These are phyloP conservation scores for Herpailurus yagouaroundi DNA, from an alignment of 2,113 vertebrate genomes.

Conservation along the genomic window DNA sequence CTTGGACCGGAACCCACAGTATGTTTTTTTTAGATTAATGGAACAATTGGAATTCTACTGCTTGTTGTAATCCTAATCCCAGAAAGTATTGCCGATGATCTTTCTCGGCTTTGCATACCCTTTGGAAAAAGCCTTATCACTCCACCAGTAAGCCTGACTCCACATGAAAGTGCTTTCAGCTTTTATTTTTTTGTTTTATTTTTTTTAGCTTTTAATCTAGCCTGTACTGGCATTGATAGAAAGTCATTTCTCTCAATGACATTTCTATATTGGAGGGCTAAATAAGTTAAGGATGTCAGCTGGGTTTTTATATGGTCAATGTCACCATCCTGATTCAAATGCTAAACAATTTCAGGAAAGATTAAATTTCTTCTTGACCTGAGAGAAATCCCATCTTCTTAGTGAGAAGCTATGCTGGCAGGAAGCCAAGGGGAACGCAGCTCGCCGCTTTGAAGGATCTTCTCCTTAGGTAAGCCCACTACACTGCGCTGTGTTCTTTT, in stretches of 20 bases:
- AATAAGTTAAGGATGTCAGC: conserved; percentile 23
- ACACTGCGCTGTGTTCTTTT: not conserved
- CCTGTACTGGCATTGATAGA: not conserved
- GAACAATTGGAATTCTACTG: not conserved
- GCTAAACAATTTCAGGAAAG: conserved; percentile 16
- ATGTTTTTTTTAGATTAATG: not conserved
- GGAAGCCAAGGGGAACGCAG: not conserved
- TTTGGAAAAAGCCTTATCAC: not conserved
- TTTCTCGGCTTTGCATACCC: not conserved
- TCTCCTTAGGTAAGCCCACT: fast-evolving
- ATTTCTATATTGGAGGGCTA: not conserved
- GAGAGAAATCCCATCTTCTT: conserved; percentile 1
- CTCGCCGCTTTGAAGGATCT: fast-evolving
- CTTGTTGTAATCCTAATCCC: not conserved
- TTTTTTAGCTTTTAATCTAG: not conserved
- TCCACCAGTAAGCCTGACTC: not conserved
- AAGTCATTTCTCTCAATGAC: not conserved
- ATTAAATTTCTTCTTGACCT: not conserved
- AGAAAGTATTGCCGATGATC: not conserved
- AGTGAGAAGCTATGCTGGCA: not conserved
- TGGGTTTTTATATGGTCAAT: fast-evolving
- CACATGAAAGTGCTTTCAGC: not conserved
- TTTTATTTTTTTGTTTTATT: not conserved
- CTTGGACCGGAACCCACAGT: not conserved
- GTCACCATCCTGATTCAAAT: fast-evolving